A percentile compares a stretch with the other conserved stretches of the same genome.
These are phyloP conservation scores for Volucella zonaria DNA, from an alignment of 2,888 invertebrate genomes.

Conservation along the genomic window DNA sequence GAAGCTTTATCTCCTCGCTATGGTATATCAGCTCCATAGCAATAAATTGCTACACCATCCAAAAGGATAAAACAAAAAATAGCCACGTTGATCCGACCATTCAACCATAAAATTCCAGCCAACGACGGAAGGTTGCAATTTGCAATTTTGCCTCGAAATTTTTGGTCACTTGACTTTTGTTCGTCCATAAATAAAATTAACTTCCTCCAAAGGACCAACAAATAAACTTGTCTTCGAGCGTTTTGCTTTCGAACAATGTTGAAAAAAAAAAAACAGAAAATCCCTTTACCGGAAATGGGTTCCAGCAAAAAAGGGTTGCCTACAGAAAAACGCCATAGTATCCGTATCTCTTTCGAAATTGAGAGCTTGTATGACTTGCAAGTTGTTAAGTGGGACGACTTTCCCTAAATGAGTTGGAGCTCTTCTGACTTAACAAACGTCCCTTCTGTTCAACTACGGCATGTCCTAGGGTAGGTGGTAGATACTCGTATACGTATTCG, in stretches of 20 bases:
- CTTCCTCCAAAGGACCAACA: constrained; percentile 32
- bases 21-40: constrained; percentile 13
- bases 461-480: background rate
- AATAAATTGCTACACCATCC: constrained; percentile 33
- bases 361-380: constrained; percentile 67
- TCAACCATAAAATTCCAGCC: constrained; percentile 53
- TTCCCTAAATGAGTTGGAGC: constrained; percentile 51
- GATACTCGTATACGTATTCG: background rate
- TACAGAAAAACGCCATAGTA: background rate
- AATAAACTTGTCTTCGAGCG: constrained; percentile 9
- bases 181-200: constrained; percentile 61
- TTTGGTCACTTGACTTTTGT: constrained; percentile 36
- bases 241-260: background rate
- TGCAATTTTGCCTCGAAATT: constrained; percentile 45
- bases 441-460: background rate
- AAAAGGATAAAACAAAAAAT: constrained; percentile 16
- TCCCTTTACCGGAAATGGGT: constrained; percentile 36
- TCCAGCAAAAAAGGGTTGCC: constrained; percentile 37
- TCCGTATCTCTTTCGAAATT: constrained; percentile 28
- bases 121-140: constrained; percentile 59
- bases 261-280: constrained; percentile 25
- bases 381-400: constrained; percentile 59
- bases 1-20: constrained; percentile 32
- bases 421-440: constrained; percentile 36
- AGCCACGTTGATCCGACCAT: constrained; percentile 49